phyloP scores from a whole-genome alignment of 1,140 invertebrate genomes.

The Leptinotarsa texana region DNA sequence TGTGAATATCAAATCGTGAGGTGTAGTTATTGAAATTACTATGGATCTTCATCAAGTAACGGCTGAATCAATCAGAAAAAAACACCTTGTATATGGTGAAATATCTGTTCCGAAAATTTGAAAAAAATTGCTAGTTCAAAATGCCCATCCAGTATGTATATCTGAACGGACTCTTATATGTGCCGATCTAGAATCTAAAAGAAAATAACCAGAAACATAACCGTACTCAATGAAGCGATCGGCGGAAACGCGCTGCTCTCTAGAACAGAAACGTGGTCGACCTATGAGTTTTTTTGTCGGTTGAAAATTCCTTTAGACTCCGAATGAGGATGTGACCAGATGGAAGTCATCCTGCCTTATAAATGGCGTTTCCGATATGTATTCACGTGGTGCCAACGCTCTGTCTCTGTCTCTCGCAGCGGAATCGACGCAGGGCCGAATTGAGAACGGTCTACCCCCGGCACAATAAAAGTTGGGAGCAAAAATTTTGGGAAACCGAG shows the following conservation, averaged over 20 bases:
- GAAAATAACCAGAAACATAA: not conserved
- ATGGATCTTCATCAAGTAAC: too few relatives aligned
- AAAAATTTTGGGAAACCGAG: not conserved
- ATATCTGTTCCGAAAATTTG: too few relatives aligned
- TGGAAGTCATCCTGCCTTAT: constrained; percentile 49
- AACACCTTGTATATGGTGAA: too few relatives aligned
- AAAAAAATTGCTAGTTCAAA: too few relatives aligned
- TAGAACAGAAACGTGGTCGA: constrained; percentile 21
- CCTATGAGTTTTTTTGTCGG: constrained; percentile 35
- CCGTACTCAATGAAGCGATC: constrained; percentile 14
- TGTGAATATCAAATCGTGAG: too few relatives aligned
- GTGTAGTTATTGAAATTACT: too few relatives aligned
- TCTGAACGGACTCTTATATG: too few relatives aligned
- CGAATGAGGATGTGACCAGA: constrained; percentile 48
- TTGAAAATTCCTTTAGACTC: constrained; percentile 43
- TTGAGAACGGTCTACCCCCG: not conserved
- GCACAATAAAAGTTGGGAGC: not conserved
- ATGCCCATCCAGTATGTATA: not conserved
- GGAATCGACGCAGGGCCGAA: not conserved
- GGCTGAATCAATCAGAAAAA: too few relatives aligned
- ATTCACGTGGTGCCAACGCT: constrained; percentile 30
- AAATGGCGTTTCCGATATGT: constrained; percentile 45
- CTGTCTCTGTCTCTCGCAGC: not conserved
- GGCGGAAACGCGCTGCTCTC: constrained; percentile 12
- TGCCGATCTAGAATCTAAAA: not conserved